Evolutionary conservation across 1,140 invertebrate genomes (phyloP).

Genomic region (Zeugodacus cucurbitae): DNA sequence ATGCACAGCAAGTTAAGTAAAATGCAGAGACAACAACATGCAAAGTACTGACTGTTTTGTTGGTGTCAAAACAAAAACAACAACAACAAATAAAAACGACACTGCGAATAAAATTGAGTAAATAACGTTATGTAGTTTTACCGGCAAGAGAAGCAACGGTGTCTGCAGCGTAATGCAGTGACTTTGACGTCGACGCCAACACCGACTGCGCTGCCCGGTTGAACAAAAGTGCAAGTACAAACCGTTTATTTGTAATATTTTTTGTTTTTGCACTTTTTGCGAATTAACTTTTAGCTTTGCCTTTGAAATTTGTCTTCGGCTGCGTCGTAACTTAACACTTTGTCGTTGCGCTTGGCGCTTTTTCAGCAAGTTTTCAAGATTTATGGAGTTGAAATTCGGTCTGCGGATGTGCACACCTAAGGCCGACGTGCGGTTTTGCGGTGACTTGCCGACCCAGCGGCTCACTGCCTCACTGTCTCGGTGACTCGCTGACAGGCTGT

Average conservation of each 20-base stretch:
- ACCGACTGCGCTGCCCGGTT: constrained; percentile 44
- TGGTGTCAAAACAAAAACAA: constrained; percentile 32
- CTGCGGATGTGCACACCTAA: constrained; percentile 25
- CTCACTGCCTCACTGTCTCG: neutral
- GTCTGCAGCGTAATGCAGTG: neutral
- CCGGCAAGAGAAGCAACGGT: neutral
- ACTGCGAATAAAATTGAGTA: constrained; percentile 42
- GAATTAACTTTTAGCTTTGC: neutral
- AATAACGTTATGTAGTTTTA: neutral
- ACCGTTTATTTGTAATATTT: neutral
- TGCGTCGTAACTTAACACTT: constrained; percentile 23
- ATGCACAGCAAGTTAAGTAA: neutral
- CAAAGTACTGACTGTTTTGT: neutral
- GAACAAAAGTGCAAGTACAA: constrained; percentile 44
- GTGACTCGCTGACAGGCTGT: neutral
- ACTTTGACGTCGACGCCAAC: constrained; percentile 38
- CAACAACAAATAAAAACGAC: constrained; percentile 53
- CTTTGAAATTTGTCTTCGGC: constrained; percentile 20
- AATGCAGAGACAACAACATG: neutral
- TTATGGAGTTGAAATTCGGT: constrained; percentile 33
- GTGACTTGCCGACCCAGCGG: neutral
- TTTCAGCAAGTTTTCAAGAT: constrained; percentile 27
- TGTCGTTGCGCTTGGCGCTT: constrained; percentile 12
- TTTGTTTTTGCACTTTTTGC: neutral
- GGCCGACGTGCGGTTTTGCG: neutral